Base-by-base conservation (phyloP, 1,140 invertebrate species). In the Drosophila rhopaloa region DNA sequence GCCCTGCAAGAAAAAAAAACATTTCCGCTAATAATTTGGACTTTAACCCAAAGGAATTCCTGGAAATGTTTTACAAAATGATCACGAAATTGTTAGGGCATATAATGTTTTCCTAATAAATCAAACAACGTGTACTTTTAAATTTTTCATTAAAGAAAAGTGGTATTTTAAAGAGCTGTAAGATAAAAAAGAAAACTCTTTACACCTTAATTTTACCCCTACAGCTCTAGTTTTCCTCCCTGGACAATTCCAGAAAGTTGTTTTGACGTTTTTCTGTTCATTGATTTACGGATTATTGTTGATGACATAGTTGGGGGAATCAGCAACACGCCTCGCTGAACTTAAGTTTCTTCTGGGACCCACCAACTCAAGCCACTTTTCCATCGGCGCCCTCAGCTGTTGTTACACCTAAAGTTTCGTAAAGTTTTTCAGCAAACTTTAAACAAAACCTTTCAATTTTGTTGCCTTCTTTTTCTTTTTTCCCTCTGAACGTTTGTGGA, bases 221-320 rank as follows among this genome's bases (percentile, higher is more conserved):
- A 57, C 71, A 67, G 48, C 50, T 68, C 56, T 47, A 74, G 35
- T 46, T 65, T 68, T 46, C 43, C 51, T 62, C 61, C 56, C 50
- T 48, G 27, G 57, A n/a, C 57, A 61, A 72, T 48, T 53, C 29
- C 43, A 6, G 35, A 57, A 79, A 67, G 58, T 85, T 66, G 67
- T 79, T 85, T 80, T 75, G 78, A 47, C 65, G 43, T 70, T 71
- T 43, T 57, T 27, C 51, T 78, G 78, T 71, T 78, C 79, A 85
- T 85, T 84, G 81, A 84, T 85, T 85, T 78, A 85, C 73, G 74
- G 81, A 85, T 85, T 85, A 85, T 65, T 77, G 67, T 76, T 37
- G 44, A 65, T 58, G 51, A 47, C 43, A 58, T 14, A 46, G 65
- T 13, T 37, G 59, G 29, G 56, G 58, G 7, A 61, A 51, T 48